Conservation (phyloP, 2,113 vertebrate species). For the Salvelinus alpinus region DNA sequence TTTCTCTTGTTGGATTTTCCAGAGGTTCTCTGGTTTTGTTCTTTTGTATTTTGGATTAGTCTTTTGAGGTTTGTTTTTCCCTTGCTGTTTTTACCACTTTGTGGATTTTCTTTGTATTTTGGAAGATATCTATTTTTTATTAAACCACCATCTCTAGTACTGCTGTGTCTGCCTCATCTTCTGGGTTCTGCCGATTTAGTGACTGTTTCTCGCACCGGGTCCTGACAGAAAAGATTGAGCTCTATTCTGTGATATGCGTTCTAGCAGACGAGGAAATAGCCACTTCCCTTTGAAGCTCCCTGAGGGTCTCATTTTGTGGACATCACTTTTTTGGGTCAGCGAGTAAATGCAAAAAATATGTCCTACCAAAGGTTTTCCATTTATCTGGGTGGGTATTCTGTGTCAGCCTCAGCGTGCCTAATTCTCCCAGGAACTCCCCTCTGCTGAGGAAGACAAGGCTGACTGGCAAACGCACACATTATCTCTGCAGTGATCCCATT, state of each 20-base stretch:
- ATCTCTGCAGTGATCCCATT: constrained; percentile 61
- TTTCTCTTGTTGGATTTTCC: too few species aligned
- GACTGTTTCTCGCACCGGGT: too few species aligned
- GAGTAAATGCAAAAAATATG: constrained; percentile 77
- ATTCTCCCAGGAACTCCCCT: constrained; percentile 68
- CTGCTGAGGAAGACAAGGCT: constrained; percentile 55
- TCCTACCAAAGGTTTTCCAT: constrained; percentile 68
- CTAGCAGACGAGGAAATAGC: constrained; percentile 53
- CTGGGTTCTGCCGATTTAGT: too few species aligned
- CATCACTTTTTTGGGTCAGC: constrained; percentile 75
- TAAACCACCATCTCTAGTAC: too few species aligned
- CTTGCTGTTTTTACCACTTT: too few species aligned
- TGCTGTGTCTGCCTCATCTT: too few species aligned
- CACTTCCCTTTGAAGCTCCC: constrained; percentile 55
- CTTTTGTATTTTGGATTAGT: too few species aligned
- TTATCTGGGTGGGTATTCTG: constrained; percentile 73
- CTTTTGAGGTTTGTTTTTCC: too few species aligned
- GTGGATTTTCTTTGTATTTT: too few species aligned
- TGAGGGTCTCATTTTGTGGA: constrained; percentile 62
- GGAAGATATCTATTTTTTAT: too few species aligned
- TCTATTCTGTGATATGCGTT: constrained; percentile 43
- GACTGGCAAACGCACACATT: constrained; percentile 67
- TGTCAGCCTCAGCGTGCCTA: constrained; percentile 68
- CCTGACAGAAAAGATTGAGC: constrained; percentile 46
- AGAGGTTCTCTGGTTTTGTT: too few species aligned